phyloP scores from a whole-genome alignment of 2,888 invertebrate species.

The Cephonodes hylas region DNA sequence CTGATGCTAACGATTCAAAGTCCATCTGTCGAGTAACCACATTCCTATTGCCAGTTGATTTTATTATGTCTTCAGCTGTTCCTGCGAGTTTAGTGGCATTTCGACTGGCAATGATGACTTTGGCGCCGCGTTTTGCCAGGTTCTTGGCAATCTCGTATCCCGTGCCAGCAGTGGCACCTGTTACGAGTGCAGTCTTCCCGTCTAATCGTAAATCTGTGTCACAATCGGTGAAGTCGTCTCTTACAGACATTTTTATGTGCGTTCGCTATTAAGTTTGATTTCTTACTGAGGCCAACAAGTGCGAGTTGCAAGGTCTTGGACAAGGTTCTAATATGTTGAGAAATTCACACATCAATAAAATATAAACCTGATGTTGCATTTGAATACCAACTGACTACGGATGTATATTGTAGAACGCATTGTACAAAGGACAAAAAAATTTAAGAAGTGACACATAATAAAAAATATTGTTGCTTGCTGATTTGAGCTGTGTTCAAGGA shows the following conservation, averaged over 20 bases:
- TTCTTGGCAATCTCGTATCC: conserved; percentile 63
- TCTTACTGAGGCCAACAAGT: conserved; percentile 21
- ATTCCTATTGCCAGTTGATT: conserved; percentile 41
- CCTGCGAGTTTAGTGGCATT: conserved; percentile 51
- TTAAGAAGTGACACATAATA: too few species aligned
- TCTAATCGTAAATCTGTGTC: conserved; percentile 45
- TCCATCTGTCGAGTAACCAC: conserved; percentile 65
- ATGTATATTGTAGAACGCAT: too few species aligned
- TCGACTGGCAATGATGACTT: conserved; percentile 80
- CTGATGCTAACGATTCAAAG: conserved; percentile 72
- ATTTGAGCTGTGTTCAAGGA: too few species aligned
- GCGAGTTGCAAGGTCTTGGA: background rate
- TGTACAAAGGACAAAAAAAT: too few species aligned
- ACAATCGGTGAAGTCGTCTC: conserved; percentile 51
- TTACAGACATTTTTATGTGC: conserved; percentile 29
- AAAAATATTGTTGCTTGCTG: too few species aligned
- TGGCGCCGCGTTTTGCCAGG: conserved; percentile 74
- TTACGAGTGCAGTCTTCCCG: conserved; percentile 64
- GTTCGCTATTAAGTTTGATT: conserved; percentile 4
- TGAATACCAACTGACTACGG: too few species aligned
- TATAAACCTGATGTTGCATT: too few species aligned
- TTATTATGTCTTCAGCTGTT: conserved; percentile 41
- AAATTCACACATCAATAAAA: too few species aligned
- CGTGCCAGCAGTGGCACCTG: conserved; percentile 60
- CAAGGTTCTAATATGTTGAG: background rate